Percentiles rank a stretch among this genome's conserved stretches.
These are phyloP conservation scores for Catamblyrhynchus diadema DNA, from an alignment of 2,797 vertebrate genomes.

Conservation along the genomic window DNA sequence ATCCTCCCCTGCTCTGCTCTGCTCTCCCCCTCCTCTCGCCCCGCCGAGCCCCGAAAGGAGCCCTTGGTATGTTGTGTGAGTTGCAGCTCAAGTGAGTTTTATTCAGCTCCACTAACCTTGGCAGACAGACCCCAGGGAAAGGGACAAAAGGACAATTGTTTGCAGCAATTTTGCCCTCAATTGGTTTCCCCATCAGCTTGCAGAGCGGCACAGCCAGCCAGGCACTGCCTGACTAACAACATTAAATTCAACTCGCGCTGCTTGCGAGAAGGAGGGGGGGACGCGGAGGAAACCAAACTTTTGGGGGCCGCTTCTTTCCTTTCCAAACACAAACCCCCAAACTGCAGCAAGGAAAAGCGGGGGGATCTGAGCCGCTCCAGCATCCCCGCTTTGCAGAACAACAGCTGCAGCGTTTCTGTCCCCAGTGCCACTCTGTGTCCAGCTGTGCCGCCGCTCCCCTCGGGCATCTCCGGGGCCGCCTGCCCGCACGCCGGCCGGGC, in stretches of 20 bases:
- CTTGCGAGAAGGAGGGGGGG: neutral
- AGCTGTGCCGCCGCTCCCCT: neutral
- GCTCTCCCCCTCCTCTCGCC: neutral
- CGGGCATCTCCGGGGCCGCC: neutral
- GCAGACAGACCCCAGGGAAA: slow-evolving; percentile 53
- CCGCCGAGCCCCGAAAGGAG: slow-evolving; percentile 28
- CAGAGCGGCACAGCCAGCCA: slow-evolving; percentile 47
- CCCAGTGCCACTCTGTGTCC: neutral
- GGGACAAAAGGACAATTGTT: slow-evolving; percentile 72
- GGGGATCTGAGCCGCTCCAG: accelerated
- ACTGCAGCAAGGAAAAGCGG: accelerated
- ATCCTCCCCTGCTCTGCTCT: neutral
- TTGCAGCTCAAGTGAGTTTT: slow-evolving; percentile 59
- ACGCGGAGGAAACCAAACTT: slow-evolving; percentile 2
- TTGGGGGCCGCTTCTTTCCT: neutral
- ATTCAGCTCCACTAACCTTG: slow-evolving; percentile 63
- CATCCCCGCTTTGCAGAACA: neutral
- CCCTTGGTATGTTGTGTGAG: slow-evolving; percentile 65
- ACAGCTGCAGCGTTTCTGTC: neutral
- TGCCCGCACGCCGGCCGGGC: neutral
- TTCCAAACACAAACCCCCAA: neutral
- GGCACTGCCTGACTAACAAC: slow-evolving; percentile 62
- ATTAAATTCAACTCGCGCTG: slow-evolving; percentile 64
- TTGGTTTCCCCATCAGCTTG: slow-evolving; percentile 36
- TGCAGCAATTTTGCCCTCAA: slow-evolving; percentile 52